A percentile compares a stretch with the other conserved stretches of the same genome.
phyloP scores from a whole-genome alignment of 1,140 invertebrate genomes.

The Myzus persicae region DNA sequence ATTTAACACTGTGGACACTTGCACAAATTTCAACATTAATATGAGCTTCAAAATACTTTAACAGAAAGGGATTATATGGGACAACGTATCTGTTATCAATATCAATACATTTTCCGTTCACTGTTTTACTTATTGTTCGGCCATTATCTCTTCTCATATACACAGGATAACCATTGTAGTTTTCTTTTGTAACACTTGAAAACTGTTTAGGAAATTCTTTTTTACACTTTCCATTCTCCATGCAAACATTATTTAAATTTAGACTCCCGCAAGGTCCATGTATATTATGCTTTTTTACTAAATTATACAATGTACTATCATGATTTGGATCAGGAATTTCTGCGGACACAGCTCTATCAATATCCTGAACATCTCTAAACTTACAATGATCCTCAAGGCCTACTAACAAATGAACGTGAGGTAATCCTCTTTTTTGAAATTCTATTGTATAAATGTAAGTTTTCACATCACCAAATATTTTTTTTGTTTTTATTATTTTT shows the following conservation, averaged over 20 bases:
- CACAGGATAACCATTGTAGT: slow-evolving; percentile 64
- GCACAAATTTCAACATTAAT: slow-evolving; percentile 64
- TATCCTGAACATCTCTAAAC: not conserved
- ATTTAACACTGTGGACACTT: slow-evolving; percentile 65
- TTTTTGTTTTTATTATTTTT: slow-evolving; percentile 14
- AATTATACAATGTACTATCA: not conserved
- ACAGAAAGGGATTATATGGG: slow-evolving; percentile 64
- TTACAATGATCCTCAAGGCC: not conserved
- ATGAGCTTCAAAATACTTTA: slow-evolving; percentile 63
- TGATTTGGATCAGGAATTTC: not conserved
- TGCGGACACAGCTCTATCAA: not conserved
- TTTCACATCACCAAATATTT: no score
- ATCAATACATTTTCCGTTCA: slow-evolving; percentile 62
- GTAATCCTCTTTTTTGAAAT: no score
- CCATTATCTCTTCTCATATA: slow-evolving; percentile 63
- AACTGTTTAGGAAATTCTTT: no score
- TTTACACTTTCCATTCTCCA: not conserved
- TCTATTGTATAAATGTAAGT: no score
- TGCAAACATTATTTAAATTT: no score
- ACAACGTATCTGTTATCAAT: slow-evolving; percentile 64
- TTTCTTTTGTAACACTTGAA: slow-evolving; percentile 11
- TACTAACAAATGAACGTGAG: no score
- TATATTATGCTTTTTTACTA: not conserved
- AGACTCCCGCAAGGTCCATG: no score
- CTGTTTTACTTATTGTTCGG: not conserved